Evolutionary conservation across 2,888 invertebrate species (phyloP), one percentile per base, ranked within the genome.

Genomic region (Deroplatys truncata): DNA sequence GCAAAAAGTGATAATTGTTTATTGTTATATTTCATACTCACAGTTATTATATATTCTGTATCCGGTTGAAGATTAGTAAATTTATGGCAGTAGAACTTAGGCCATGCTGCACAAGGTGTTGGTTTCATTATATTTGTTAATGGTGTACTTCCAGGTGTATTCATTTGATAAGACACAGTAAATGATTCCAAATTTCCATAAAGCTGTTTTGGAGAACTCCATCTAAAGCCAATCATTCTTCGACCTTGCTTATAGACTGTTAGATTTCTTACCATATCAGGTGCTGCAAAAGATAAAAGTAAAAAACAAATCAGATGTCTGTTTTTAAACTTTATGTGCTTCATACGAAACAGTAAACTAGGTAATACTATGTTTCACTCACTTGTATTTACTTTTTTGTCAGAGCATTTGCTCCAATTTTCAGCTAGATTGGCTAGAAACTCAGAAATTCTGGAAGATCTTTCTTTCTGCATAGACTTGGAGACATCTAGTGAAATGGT

Each of bases 61-160:
- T 90, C 89, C 1, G 85, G 85, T 28, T 28, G 28, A 31, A 90
- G 90, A 28, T 43, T 16, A 15, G 72, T 25, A n/a, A 89, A 28
- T 35, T 88, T 89, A 43, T 89, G 86, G 49, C 90, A 90, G 86
- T 72, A 90, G 20, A 89, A 56, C 4, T 90, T n/a, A 0, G 89
- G 85, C 88, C 89, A 90, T 25, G 88, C 86, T 4, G 56, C 29
- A 83, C 90, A 90, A 25, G 85, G 89, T 5, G 25, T n/a, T 84
- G 86, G 90, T 31, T 31, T 31, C 31, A 90, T 28, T 31, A 31
- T 5, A 2, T 4, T 5, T 31, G 31, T 31, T 31, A 31, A 31
- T 31, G 31, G 31, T 31, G 3, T 31, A 31, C 31, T 31, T 31
- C 31, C 31, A 31, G 31, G 31, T 31, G 31, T 4, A 31, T 31